Percentiles rank a stretch among this genome's conserved stretches.
Evolutionary conservation across 2,113 vertebrate genomes (phyloP).

Genomic region (Ctenodactylus gundi): DNA sequence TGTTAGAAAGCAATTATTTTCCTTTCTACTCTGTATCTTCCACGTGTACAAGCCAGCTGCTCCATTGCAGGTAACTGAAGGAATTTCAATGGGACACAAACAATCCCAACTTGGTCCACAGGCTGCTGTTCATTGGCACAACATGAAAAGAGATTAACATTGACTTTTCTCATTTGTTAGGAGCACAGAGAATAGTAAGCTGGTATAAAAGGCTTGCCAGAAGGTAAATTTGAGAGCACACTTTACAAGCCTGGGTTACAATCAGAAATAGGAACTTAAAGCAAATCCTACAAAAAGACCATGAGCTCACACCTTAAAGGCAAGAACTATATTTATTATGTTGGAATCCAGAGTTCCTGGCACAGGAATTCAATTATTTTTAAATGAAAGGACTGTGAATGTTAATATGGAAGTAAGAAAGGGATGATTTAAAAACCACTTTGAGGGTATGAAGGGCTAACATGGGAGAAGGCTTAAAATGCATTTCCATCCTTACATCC

Average conservation of each 20-base stretch:
- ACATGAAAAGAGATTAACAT: slow-evolving; percentile 39
- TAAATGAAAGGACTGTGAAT: neutral
- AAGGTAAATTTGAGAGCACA: neutral
- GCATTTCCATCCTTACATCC: neutral
- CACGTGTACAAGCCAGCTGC: neutral
- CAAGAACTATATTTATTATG: neutral
- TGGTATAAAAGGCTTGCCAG: slow-evolving; percentile 28
- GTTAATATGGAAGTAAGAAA: slow-evolving; percentile 15
- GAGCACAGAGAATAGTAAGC: neutral
- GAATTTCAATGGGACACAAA: slow-evolving; percentile 25
- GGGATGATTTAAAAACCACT: neutral
- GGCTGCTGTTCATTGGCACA: slow-evolving; percentile 24
- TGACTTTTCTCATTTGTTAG: slow-evolving; percentile 36
- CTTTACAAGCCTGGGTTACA: slow-evolving; percentile 31
- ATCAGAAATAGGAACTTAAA: slow-evolving; percentile 45
- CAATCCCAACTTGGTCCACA: neutral
- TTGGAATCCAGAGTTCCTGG: slow-evolving; percentile 5
- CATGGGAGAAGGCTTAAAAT: neutral
- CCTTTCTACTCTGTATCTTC: slow-evolving; percentile 31
- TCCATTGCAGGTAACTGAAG: slow-evolving; percentile 39
- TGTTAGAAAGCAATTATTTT: slow-evolving; percentile 59
- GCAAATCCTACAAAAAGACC: neutral
- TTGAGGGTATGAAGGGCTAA: neutral
- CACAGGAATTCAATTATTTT: neutral
- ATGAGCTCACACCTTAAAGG: neutral